Evolutionary conservation across 2,888 invertebrate genomes (phyloP).

Genomic region (Eudasyphora cyanicolor): DNA sequence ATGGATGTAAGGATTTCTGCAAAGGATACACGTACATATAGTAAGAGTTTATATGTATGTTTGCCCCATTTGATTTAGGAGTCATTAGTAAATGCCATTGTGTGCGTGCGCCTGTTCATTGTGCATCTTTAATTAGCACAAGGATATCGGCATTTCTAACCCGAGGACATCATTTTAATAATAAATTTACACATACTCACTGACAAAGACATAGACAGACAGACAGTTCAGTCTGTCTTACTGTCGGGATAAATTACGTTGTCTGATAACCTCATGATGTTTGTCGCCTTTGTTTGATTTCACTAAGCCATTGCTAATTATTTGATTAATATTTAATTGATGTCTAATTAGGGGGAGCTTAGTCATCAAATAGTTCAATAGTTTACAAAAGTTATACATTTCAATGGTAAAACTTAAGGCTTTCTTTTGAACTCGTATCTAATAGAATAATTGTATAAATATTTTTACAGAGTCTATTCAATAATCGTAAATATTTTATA

Average conservation of each 20-base stretch:
- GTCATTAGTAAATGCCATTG: neutral
- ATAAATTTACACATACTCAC: constrained; percentile 49
- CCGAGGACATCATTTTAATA: constrained; percentile 36
- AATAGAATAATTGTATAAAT: too few species aligned
- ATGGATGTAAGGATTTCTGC: neutral
- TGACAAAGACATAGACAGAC: neutral
- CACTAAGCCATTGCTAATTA: constrained; percentile 31
- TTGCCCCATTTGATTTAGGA: constrained; percentile 3
- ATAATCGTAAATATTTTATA: too few species aligned
- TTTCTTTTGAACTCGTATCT: too few species aligned
- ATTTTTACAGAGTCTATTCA: too few species aligned
- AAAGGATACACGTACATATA: neutral
- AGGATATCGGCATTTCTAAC: constrained; percentile 7
- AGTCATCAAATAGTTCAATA: too few species aligned
- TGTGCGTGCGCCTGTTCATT: neutral
- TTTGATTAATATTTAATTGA: constrained; percentile 46
- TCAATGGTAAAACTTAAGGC: too few species aligned
- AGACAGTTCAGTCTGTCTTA: neutral
- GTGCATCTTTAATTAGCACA: constrained; percentile 51
- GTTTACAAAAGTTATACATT: too few species aligned
- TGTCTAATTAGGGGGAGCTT: constrained; percentile 6
- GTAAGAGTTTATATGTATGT: too few species aligned
- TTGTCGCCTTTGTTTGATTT: constrained; percentile 43
- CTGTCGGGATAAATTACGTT: too few species aligned
- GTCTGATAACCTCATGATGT: neutral